Evolutionary conservation across 2,888 invertebrate species (phyloP).

Genomic region (Tiliacea aurago): DNA sequence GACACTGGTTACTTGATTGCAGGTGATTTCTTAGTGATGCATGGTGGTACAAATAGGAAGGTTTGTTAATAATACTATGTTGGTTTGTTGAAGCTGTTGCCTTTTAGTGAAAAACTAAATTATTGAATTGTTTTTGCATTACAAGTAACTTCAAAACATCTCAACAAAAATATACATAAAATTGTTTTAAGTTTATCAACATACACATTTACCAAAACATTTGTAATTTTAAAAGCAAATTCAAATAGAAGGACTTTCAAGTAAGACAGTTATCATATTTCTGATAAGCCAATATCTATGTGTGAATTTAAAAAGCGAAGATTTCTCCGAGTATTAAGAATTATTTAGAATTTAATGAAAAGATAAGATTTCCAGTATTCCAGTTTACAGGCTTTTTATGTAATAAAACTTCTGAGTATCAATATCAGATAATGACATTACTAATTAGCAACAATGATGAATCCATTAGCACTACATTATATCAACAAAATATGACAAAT

Average conservation of each 20-base stretch:
- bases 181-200: neutral
- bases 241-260: neutral
- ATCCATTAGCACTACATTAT: constrained; percentile 19
- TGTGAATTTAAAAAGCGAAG: neutral
- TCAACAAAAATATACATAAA: neutral
- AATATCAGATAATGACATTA: constrained; percentile 25
- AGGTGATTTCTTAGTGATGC: neutral
- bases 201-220: neutral
- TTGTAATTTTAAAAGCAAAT: neutral
- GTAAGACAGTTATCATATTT: neutral
- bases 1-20: neutral
- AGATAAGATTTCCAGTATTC: constrained; percentile 18
- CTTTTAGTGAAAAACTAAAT: neutral
- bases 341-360: constrained; percentile 8
- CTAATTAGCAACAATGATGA: constrained; percentile 41
- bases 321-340: neutral
- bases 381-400: neutral
- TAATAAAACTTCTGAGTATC: constrained; percentile 21
- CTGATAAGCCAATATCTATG: constrained; percentile 7
- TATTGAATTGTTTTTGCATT: neutral
- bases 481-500: constrained; percentile 25
- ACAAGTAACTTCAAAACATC: neutral
- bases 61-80: neutral
- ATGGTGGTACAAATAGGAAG: neutral
- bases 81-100: too few relatives aligned